Evolutionary conservation across 2,113 vertebrate species (phyloP).

Genomic region (Dromaius novaehollandiae): DNA sequence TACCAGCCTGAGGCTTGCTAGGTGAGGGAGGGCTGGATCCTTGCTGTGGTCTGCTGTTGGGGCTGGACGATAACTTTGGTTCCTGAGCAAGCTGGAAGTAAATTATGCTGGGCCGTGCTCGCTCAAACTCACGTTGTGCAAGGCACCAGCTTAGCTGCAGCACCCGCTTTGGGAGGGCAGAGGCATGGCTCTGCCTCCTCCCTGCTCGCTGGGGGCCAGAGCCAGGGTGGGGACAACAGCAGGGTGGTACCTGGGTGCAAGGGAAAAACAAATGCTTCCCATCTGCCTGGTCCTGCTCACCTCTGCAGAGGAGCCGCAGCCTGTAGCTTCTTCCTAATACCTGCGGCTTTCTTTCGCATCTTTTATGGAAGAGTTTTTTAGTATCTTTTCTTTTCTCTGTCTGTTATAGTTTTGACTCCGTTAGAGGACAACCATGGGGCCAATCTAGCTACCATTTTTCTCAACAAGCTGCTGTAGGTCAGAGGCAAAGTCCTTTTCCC

Average conservation of each 20-base stretch:
- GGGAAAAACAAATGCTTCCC: fast-evolving
- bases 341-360: not conserved
- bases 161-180: not conserved
- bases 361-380: conserved; percentile 13
- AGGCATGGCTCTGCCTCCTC: not conserved
- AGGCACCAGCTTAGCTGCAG: not conserved
- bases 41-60: fast-evolving
- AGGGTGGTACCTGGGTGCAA: not conserved
- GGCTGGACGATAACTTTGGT: not conserved
- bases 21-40: not conserved
- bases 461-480: conserved; percentile 41
- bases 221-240: not conserved
- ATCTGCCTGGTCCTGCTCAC: fast-evolving
- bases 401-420: conserved; percentile 38
- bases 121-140: fast-evolving
- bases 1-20: not conserved
- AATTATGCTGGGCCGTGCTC: fast-evolving
- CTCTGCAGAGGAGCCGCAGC: not conserved
- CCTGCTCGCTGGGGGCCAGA: fast-evolving
- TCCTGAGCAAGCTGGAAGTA: not conserved
- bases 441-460: conserved; percentile 40
- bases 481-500: conserved; percentile 69
- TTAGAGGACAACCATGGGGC: not conserved
- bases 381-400: conserved; percentile 18
- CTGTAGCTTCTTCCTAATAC: not conserved